A percentile compares a stretch with the other conserved stretches of the same genome.
phyloP scores from a whole-genome alignment of 1,140 invertebrate species.

The Aphaenogaster ashmeadi region DNA sequence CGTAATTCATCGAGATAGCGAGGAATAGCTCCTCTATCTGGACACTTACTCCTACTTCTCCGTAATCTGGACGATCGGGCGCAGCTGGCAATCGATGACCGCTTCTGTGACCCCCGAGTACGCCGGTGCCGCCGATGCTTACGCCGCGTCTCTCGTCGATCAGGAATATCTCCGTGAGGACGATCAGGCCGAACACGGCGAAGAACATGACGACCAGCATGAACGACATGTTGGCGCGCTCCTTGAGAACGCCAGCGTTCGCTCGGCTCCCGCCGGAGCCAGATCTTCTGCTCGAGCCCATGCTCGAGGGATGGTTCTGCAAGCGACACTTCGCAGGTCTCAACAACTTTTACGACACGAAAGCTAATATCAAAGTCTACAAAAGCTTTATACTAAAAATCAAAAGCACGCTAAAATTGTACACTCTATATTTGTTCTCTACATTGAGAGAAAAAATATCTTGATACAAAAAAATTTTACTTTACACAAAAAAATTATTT shows the following conservation, averaged over 20 bases:
- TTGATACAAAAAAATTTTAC: too few relatives aligned
- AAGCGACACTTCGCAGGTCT: constrained; percentile 2
- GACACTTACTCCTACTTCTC: constrained; percentile 85
- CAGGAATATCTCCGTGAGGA: constrained; percentile 93
- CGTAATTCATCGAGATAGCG: neutral
- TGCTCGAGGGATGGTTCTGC: constrained; percentile 76
- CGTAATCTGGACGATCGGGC: constrained; percentile 86
- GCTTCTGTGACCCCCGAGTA: constrained; percentile 85
- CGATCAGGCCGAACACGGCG: constrained; percentile 94
- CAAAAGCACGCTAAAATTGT: neutral
- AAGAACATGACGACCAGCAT: constrained; percentile 96
- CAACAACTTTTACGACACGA: neutral
- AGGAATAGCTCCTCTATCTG: neutral
- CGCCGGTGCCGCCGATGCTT: constrained; percentile 83
- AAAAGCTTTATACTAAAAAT: neutral
- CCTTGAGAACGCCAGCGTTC: constrained; percentile 88
- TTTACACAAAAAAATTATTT: too few relatives aligned
- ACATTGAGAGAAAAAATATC: too few relatives aligned
- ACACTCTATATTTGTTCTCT: neutral
- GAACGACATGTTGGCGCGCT: constrained; percentile 94
- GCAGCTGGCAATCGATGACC: constrained; percentile 82
- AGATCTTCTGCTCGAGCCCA: constrained; percentile 81
- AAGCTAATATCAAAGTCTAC: neutral
- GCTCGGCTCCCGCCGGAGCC: constrained; percentile 77
- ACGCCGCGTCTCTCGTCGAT: constrained; percentile 89